These are phyloP conservation scores for Exephanes ischioxanthus DNA, from an alignment of 2,888 invertebrate genomes.

Conservation along the genomic window DNA sequence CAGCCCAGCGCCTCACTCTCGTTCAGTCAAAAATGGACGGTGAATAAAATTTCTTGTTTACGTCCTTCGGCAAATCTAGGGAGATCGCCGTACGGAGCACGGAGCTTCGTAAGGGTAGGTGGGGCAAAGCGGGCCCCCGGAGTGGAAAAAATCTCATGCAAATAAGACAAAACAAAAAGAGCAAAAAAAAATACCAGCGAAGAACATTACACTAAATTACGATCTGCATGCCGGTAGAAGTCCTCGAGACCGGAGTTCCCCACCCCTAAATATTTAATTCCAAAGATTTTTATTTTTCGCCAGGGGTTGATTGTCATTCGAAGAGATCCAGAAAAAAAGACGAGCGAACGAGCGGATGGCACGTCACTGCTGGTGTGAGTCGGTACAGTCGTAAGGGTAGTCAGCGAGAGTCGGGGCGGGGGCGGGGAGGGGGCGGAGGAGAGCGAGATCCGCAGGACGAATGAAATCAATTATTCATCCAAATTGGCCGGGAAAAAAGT, in stretches of 20 bases:
- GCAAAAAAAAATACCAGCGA: background rate
- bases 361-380: conserved; percentile 10
- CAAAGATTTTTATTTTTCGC: conserved; percentile 80
- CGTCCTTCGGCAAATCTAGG: background rate
- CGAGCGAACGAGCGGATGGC: conserved; percentile 42
- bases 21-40: conserved; percentile 72
- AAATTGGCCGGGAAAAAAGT: conserved; percentile 84
- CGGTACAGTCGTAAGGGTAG: conserved; percentile 57
- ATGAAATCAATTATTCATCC: conserved; percentile 85
- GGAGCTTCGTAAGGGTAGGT: background rate
- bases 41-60: conserved; percentile 66
- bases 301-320: conserved; percentile 82
- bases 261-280: conserved; percentile 82
- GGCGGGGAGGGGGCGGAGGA: conserved; percentile 11
- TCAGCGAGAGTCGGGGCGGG: background rate
- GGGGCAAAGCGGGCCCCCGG: background rate
- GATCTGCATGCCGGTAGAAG: background rate
- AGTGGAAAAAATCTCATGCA: background rate
- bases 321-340: conserved; percentile 76
- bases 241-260: conserved; percentile 13
- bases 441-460: conserved; percentile 69
- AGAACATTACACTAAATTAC: background rate
- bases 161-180: background rate
- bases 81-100: background rate
- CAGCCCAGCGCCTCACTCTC: conserved; percentile 69